Conservation (phyloP, 2,888 invertebrate species). For the Zeuzera pyrina region DNA sequence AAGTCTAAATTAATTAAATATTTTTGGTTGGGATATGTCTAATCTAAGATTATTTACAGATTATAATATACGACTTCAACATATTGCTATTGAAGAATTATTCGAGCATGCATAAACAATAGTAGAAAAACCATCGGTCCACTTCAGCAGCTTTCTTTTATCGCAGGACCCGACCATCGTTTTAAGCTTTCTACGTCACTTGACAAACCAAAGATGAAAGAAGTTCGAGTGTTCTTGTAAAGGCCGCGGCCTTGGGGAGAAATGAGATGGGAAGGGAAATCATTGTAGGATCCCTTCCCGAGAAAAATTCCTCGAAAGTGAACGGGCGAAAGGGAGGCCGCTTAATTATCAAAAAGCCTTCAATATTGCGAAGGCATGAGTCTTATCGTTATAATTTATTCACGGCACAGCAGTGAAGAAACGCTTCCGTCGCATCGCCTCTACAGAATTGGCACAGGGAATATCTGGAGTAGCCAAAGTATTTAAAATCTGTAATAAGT, state of each 20-base stretch:
- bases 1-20: no score
- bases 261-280: constrained; percentile 32
- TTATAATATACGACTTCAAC: no score
- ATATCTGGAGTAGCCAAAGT: constrained; percentile 11
- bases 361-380: constrained; percentile 60
- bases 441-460: constrained; percentile 11
- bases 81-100: no score
- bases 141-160: constrained; percentile 16
- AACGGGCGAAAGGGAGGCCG: constrained; percentile 27
- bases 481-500: no score
- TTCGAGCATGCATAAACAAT: no score
- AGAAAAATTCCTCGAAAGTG: constrained; percentile 47
- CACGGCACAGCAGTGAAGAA: constrained; percentile 45
- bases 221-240: constrained; percentile 43
- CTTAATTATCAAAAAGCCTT: constrained; percentile 66
- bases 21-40: no score
- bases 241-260: constrained; percentile 31
- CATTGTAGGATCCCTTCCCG: constrained; percentile 27
- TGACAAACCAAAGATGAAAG: constrained; percentile 50
- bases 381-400: constrained; percentile 70
- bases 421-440: constrained; percentile 15
- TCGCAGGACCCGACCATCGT: constrained; percentile 20
- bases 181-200: constrained; percentile 27
- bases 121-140: neutral
- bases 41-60: no score